phyloP scores from a whole-genome alignment of 2,113 vertebrate genomes.

The Gallinago paraguaiae region DNA sequence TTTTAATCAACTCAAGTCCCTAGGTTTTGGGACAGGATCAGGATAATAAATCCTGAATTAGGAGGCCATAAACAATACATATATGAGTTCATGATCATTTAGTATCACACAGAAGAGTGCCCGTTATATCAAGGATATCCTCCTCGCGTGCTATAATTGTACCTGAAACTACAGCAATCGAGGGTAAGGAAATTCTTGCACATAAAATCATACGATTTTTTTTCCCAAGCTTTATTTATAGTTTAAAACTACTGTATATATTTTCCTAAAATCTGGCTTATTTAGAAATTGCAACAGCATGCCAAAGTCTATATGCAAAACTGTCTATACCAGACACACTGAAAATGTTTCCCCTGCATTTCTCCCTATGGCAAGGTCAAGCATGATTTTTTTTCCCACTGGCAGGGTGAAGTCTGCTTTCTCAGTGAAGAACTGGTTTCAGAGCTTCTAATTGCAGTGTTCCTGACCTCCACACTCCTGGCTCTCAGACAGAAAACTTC shows the following conservation, averaged over 20 bases:
- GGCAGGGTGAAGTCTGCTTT: neutral
- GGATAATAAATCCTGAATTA: constrained; percentile 24
- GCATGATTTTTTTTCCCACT: neutral
- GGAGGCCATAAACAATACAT: neutral
- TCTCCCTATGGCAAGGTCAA: neutral
- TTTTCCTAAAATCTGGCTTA: neutral
- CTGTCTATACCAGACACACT: neutral
- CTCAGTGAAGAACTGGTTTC: neutral
- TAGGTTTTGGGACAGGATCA: neutral
- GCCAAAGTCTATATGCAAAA: neutral
- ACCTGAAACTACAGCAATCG: neutral
- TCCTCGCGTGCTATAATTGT: neutral
- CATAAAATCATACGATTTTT: neutral
- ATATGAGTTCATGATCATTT: neutral
- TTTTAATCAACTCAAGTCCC: neutral
- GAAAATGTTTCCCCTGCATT: neutral
- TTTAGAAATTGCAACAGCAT: neutral
- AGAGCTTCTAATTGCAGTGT: neutral
- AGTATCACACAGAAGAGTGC: neutral
- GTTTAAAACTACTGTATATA: neutral
- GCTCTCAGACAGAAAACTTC: neutral
- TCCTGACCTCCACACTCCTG: neutral
- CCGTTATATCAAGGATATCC: neutral
- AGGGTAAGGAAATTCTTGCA: neutral
- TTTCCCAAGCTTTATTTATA: neutral